Conservation (phyloP, 2,113 vertebrate genomes). For the Vireo altiloquus region DNA sequence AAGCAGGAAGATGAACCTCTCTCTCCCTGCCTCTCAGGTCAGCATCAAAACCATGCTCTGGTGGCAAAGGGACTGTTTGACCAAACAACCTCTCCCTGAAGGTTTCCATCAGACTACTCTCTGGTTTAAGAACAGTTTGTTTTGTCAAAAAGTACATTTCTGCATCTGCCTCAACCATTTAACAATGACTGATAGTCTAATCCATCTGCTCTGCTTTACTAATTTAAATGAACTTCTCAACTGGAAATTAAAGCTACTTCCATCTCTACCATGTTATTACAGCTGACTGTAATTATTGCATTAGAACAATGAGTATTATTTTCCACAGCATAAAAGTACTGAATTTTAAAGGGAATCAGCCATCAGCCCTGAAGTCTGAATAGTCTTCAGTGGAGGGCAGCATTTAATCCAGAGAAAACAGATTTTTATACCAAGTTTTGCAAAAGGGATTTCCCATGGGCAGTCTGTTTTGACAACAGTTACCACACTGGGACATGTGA, state of each 20-base stretch:
- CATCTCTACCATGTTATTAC: not conserved
- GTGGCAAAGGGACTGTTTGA: not conserved
- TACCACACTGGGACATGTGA: not conserved
- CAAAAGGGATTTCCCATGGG: not conserved
- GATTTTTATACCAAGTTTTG: not conserved
- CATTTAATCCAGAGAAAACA: not conserved
- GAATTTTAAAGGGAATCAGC: not conserved
- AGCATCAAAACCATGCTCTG: fast-evolving
- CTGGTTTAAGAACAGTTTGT: not conserved
- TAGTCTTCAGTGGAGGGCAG: not conserved
- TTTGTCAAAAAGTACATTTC: not conserved
- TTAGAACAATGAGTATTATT: not conserved
- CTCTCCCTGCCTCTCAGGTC: not conserved
- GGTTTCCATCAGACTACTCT: not conserved
- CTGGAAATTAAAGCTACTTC: not conserved
- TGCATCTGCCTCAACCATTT: not conserved
- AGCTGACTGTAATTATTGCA: not conserved
- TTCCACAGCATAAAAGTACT: not conserved
- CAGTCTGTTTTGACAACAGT: constrained; percentile 6
- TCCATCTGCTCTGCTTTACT: not conserved
- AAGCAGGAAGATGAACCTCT: not conserved
- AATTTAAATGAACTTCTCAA: not conserved
- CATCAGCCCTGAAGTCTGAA: not conserved
- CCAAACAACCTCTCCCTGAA: not conserved
- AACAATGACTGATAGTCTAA: not conserved